Conservation (phyloP, 2,888 invertebrate genomes). For the Gonocerus acuteangulatus region DNA sequence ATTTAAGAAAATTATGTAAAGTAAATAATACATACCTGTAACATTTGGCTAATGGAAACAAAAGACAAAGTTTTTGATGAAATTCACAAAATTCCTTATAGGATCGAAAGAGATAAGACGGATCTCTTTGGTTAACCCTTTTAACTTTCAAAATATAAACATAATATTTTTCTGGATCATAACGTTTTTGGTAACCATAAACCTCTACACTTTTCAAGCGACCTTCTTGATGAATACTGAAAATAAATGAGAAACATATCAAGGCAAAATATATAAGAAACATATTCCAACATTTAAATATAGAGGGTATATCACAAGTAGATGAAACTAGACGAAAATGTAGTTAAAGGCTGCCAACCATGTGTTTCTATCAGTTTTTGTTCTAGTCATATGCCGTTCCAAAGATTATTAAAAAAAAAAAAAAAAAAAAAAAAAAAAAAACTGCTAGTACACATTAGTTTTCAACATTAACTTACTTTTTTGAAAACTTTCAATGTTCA, state of each 20-base stretch:
- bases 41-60: conserved; percentile 84
- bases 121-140: conserved; percentile 76
- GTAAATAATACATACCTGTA: conserved; percentile 59
- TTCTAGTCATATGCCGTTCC: no score
- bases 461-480: no score
- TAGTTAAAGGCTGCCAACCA: no score
- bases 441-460: no score
- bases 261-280: background rate
- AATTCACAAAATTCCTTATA: conserved; percentile 96
- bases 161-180: conserved; percentile 95
- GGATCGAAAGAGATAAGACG: conserved; percentile 81
- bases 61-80: conserved; percentile 84
- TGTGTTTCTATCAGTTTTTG: no score
- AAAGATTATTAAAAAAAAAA: no score
- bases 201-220: conserved; percentile 77
- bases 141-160: conserved; percentile 81
- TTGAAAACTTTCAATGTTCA: no score
- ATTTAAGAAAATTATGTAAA: background rate
- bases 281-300: conserved; percentile 2
- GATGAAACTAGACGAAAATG: no score
- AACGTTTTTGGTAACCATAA: conserved; percentile 85
- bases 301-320: no score
- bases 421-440: no score
- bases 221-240: conserved; percentile 81
- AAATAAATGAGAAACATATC: conserved; percentile 26